Base-by-base conservation (phyloP, 1,140 invertebrate genomes). In the Grapholita molesta region DNA sequence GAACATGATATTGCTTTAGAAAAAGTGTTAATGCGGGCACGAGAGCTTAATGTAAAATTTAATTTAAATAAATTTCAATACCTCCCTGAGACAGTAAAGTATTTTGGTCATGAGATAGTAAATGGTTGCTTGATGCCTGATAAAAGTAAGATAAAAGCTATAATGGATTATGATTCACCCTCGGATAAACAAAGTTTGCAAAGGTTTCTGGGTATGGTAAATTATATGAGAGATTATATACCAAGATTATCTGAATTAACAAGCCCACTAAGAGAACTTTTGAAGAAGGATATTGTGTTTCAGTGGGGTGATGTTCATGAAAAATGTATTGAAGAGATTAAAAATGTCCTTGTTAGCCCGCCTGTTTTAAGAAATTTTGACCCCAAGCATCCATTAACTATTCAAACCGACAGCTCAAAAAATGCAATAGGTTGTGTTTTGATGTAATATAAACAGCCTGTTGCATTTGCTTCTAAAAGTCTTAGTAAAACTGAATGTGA, bases 321-420 rank as follows among this genome's bases (percentile, higher is more conserved):
- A 42, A 15, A 42, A 12, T 11, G 9, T 15, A 12, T 42, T 3
- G n/a, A 42, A 11, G 11, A 42, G 2, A 42, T 42, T 3, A 42
- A 42, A 42, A 11, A 42, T 12, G 35, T 42, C 11, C 35, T 42
- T 42, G 9, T 12, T 3, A 42, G 35, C 11, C 35, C 35, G 3
- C 35, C 35, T 3, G 35, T 42, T 3, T 42, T 42, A 15, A 42
- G 35, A 42, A 11, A 12, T 12, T 42, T 12, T 42, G 35, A 42
- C 61, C 9, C n/a, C 3, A 42, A 42, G 9, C 8, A 73, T 32
- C 70, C 52, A 68, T 72, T 65, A 68, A 73, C 70, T 68, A 71
- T 69, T 71, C 68, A 61, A 61, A 48, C 66, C 1, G 71, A 69
- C 64, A 32, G 38, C 1, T 61, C 42, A 25, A 64, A 53, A 28